Conservation (phyloP, 2,797 vertebrate genomes). For the Gallinago stenura region DNA sequence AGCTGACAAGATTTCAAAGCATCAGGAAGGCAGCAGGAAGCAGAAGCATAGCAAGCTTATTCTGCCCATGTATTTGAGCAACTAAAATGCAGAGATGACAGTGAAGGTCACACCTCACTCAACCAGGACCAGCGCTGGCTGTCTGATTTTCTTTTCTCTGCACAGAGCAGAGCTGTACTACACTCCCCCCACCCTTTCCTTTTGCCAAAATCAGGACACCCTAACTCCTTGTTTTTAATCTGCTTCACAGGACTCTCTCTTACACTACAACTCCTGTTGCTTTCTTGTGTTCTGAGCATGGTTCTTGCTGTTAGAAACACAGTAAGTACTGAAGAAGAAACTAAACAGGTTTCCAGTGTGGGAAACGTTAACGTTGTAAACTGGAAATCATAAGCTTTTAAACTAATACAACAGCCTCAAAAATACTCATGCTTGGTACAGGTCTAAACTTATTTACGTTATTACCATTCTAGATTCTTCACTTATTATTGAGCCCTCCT, state of each 20-base stretch:
- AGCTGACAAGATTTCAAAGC: not conserved
- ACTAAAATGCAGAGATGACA: not conserved
- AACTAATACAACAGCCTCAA: not conserved
- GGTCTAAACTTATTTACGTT: not conserved
- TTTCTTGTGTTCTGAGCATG: not conserved
- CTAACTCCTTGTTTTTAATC: not conserved
- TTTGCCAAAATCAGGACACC: not conserved
- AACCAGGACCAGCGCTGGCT: not conserved
- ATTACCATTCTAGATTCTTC: not conserved
- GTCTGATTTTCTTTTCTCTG: not conserved
- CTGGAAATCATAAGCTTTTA: not conserved
- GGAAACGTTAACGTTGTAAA: not conserved
- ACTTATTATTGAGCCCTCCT: not conserved
- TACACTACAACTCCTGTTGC: not conserved
- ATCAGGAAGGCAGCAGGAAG: not conserved
- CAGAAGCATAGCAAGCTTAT: not conserved
- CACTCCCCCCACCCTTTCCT: not conserved
- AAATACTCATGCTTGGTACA: not conserved
- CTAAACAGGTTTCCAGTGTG: not conserved
- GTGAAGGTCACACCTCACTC: not conserved
- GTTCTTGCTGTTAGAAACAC: not conserved
- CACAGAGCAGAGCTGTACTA: not conserved
- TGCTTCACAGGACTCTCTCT: not conserved
- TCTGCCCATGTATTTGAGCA: not conserved
- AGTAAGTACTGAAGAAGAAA: not conserved